Evolutionary conservation across 2,888 invertebrate species (phyloP).

Genomic region (Yponomeuta evonymella): DNA sequence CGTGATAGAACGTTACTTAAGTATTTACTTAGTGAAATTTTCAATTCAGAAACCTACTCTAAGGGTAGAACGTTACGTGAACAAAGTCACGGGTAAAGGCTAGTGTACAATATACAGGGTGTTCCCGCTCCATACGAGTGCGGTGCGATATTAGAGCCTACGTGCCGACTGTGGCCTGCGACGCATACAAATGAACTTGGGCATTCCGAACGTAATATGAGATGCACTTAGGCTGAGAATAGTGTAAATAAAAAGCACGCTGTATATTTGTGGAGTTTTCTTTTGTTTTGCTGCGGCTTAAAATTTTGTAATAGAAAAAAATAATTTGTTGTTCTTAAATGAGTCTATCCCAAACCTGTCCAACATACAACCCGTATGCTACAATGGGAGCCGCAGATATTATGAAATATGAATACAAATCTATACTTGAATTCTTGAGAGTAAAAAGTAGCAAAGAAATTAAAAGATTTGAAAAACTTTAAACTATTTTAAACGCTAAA

Average conservation of each 20-base stretch:
- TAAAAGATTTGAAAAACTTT: too few relatives aligned
- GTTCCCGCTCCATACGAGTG: constrained; percentile 47
- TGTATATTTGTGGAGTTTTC: constrained; percentile 15
- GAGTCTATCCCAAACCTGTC: too few relatives aligned
- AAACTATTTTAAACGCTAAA: too few relatives aligned
- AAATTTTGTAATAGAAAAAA: background rate
- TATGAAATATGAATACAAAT: too few relatives aligned
- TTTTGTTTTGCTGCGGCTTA: background rate
- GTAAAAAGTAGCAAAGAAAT: too few relatives aligned
- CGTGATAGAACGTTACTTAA: too few relatives aligned
- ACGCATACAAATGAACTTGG: constrained; percentile 58
- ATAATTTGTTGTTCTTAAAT: too few relatives aligned
- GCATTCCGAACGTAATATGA: constrained; percentile 26
- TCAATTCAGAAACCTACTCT: too few relatives aligned
- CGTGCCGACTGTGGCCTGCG: constrained; percentile 43
- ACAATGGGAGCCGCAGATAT: too few relatives aligned
- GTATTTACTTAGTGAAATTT: too few relatives aligned
- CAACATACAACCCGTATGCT: too few relatives aligned
- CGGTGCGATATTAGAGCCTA: constrained; percentile 50
- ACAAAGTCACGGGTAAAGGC: background rate
- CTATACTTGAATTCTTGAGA: too few relatives aligned
- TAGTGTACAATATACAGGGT: constrained; percentile 28
- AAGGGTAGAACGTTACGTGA: constrained; percentile 25
- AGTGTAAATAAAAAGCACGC: constrained; percentile 1
- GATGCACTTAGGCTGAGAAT: constrained; percentile 8